These are phyloP conservation scores for Agonopterix heracliana DNA, from an alignment of 2,888 invertebrate species.

Conservation along the genomic window DNA sequence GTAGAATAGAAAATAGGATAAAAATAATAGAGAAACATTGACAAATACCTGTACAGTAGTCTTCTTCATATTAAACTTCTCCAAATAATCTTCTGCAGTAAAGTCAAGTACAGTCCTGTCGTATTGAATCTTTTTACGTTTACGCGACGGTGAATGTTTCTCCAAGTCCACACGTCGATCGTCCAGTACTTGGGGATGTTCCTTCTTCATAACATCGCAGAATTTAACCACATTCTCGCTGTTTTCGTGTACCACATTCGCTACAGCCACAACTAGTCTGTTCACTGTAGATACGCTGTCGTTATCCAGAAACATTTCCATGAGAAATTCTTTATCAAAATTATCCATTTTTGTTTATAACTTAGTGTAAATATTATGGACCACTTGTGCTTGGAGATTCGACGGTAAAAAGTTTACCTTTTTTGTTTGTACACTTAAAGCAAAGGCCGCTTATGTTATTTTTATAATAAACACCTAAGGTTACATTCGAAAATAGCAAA, in stretches of 20 bases:
- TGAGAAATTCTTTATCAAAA: conserved; percentile 53
- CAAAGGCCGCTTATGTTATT: too few species aligned
- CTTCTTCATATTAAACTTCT: conserved; percentile 49
- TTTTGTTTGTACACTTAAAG: too few species aligned
- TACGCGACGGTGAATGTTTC: background rate
- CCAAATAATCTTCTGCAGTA: conserved; percentile 45
- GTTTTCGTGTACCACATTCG: conserved; percentile 55
- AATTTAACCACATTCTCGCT: conserved; percentile 43
- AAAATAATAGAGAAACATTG: background rate
- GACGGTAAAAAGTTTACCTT: too few species aligned
- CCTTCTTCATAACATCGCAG: conserved; percentile 33
- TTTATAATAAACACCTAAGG: too few species aligned
- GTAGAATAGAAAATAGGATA: too few species aligned
- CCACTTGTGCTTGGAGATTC: too few species aligned
- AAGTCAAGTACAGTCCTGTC: conserved; percentile 42
- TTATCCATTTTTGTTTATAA: conserved; percentile 28
- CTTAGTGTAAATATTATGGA: too few species aligned
- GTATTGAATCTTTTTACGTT: conserved; percentile 32
- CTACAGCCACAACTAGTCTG: conserved; percentile 48
- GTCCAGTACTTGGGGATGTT: conserved; percentile 19
- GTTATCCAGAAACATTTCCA: conserved; percentile 54
- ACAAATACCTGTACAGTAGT: conserved; percentile 48
- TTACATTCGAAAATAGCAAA: too few species aligned
- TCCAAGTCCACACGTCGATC: background rate
- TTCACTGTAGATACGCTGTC: conserved; percentile 50